These are phyloP conservation scores for Bos indicus DNA, from an alignment of 2,113 vertebrate species.

Conservation along the genomic window DNA sequence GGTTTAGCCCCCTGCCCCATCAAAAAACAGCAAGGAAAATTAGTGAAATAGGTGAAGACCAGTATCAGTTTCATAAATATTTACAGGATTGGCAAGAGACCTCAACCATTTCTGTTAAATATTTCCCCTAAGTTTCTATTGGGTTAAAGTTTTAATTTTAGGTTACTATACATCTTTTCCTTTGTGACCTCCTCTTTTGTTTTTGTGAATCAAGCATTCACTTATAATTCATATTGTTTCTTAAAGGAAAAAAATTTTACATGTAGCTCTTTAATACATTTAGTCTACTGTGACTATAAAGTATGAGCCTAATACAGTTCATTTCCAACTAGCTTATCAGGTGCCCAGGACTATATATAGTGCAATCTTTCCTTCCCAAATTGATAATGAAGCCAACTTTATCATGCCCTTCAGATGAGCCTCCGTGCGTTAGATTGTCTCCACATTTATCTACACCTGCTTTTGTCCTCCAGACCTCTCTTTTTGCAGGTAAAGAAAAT, in stretches of 20 bases:
- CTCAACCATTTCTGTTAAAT: not conserved
- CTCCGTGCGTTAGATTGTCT: fast-evolving
- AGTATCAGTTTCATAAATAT: not conserved
- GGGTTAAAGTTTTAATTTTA: not conserved
- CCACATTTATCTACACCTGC: not conserved
- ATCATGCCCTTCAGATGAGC: fast-evolving
- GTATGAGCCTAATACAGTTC: not conserved
- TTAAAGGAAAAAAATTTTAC: not conserved
- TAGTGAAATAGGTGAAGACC: not conserved
- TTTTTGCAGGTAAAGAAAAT: not conserved
- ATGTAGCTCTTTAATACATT: not conserved
- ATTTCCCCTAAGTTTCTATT: not conserved
- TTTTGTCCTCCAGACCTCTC: not conserved
- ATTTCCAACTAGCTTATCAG: not conserved
- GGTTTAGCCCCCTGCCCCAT: not conserved
- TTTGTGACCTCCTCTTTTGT: not conserved
- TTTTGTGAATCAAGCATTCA: not conserved
- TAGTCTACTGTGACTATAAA: not conserved
- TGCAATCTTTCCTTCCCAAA: not conserved
- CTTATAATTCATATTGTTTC: not conserved
- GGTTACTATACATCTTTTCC: not conserved
- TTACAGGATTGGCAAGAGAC: not conserved
- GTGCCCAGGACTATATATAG: fast-evolving
- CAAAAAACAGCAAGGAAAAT: not conserved
- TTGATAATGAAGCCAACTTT: fast-evolving